A percentile compares a stretch with the other conserved stretches of the same genome.
These are phyloP conservation scores for Ericerus pela DNA, from an alignment of 1,140 invertebrate species.

Conservation along the genomic window DNA sequence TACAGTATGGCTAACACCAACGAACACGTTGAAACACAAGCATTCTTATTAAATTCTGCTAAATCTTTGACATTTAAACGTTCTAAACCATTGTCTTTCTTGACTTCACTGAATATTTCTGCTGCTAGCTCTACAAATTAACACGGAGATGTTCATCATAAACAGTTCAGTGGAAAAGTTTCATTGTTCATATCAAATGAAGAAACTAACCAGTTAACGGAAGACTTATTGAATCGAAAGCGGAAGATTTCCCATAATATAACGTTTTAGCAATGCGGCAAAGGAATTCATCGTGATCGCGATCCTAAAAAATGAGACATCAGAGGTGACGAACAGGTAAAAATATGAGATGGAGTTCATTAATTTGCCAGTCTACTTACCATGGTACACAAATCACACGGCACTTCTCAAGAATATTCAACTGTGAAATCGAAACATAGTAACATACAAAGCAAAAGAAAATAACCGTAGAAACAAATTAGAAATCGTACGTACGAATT, in stretches of 20 bases:
- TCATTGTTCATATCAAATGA: too few relatives aligned
- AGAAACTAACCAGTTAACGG: neutral
- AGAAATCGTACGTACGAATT: too few relatives aligned
- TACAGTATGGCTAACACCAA: constrained; percentile 72
- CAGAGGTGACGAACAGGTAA: too few relatives aligned
- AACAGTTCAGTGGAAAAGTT: too few relatives aligned
- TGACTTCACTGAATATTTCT: neutral
- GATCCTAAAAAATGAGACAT: too few relatives aligned
- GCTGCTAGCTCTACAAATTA: neutral
- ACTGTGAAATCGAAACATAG: too few relatives aligned
- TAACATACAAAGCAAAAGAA: too few relatives aligned
- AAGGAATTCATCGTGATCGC: constrained; percentile 1
- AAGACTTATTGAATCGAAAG: neutral
- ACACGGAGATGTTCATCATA: neutral
- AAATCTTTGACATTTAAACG: neutral
- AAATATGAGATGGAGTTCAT: too few relatives aligned
- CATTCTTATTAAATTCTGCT: constrained; percentile 1
- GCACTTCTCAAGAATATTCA: too few relatives aligned
- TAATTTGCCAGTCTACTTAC: too few relatives aligned
- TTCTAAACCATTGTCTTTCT: neutral
- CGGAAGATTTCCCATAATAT: neutral
- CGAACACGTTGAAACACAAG: constrained; percentile 72
- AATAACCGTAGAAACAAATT: too few relatives aligned
- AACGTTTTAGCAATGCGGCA: neutral
- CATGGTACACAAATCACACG: too few relatives aligned